Evolutionary conservation across 2,113 vertebrate genomes (phyloP).

Genomic region (Dasyprocta punctata): DNA sequence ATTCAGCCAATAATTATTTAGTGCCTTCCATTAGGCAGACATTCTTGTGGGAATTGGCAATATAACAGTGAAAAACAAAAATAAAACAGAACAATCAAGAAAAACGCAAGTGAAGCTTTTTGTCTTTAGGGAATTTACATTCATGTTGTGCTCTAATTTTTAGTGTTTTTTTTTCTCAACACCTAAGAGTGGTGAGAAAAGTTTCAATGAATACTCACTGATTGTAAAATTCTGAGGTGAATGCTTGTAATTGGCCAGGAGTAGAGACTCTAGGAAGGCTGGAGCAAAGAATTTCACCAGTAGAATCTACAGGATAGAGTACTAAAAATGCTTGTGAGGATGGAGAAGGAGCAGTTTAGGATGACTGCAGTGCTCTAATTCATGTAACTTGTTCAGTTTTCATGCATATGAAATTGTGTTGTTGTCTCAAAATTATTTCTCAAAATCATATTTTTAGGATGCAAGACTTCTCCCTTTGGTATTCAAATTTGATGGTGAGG

Average conservation of each 20-base stretch:
- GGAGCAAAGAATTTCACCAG: background rate
- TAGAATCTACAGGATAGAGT: background rate
- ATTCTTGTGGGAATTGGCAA: background rate
- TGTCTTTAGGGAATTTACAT: background rate
- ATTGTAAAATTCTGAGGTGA: background rate
- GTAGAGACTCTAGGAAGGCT: background rate
- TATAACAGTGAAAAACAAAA: background rate
- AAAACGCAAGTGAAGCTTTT: background rate
- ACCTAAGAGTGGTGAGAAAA: background rate
- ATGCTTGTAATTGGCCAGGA: background rate
- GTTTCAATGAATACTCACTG: background rate
- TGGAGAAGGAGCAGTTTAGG: background rate
- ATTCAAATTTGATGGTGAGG: background rate
- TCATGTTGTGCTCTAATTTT: background rate
- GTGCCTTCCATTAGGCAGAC: background rate
- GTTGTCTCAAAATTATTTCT: background rate
- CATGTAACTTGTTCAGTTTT: background rate
- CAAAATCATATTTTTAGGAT: background rate
- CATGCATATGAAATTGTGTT: background rate
- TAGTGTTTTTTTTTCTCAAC: background rate
- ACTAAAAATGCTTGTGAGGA: background rate
- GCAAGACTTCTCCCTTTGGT: background rate
- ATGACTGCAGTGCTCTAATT: background rate
- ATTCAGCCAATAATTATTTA: background rate
- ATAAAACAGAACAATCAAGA: background rate